phyloP scores from a whole-genome alignment of 2,888 invertebrate species.

The Ornithoptera alexandrae region DNA sequence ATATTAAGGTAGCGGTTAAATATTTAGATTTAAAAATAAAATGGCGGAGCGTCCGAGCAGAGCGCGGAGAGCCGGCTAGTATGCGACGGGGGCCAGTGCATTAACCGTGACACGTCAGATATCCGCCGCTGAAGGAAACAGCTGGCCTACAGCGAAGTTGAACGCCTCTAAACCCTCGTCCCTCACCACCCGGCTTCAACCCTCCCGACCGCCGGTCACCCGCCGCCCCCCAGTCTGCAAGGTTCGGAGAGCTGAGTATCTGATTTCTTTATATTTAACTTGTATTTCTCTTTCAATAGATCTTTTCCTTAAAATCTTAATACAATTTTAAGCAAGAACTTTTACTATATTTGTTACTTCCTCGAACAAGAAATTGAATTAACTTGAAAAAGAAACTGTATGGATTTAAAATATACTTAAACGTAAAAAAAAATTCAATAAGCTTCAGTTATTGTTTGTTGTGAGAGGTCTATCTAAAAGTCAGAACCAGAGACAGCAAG shows the following conservation, averaged over 20 bases:
- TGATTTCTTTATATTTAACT: constrained; percentile 45
- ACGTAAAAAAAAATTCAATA: no score
- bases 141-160: constrained; percentile 47
- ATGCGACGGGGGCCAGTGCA: constrained; percentile 38
- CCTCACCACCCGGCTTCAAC: background rate
- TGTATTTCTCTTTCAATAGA: no score
- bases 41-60: background rate
- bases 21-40: background rate
- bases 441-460: no score
- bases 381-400: no score
- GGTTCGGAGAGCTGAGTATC: constrained; percentile 48
- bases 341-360: no score
- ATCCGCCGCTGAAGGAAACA: constrained; percentile 51
- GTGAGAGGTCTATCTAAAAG: no score
- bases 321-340: no score
- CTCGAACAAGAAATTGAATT: no score
- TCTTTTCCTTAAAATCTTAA: no score
- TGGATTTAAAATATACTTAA: no score
- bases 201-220: constrained; percentile 32
- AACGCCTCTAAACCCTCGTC: constrained; percentile 18
- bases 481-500: no score
- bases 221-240: constrained; percentile 29
- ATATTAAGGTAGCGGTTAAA: no score
- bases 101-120: constrained; percentile 52
- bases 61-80: constrained; percentile 15